Evolutionary conservation across 2,797 vertebrate species (phyloP), one percentile per base, ranked within the genome.

Genomic region (Fratercula arctica): DNA sequence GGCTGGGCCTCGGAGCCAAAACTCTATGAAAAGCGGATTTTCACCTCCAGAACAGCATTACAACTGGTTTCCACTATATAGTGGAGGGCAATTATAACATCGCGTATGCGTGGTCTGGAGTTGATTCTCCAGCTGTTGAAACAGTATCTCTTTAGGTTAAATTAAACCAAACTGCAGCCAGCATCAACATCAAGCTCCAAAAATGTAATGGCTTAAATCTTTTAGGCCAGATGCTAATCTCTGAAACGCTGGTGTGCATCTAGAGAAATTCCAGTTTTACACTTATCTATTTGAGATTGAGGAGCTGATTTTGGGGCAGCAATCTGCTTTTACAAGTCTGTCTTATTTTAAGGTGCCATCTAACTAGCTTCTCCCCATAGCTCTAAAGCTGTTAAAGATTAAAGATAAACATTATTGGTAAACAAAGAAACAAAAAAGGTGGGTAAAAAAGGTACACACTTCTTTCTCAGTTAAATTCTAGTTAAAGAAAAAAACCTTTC

Each of bases 51-150:
- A 94, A 59, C 13, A 70, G 37, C 73, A 81, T 86, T 95, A 87
- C 89, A 64, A 18, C 60, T 67, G 68, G 90, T 97, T 96, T 95
- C 84, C 67, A 89, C 56, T 63, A 11, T 33, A 50, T 70, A 90
- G 89, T 23, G 39, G 35, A 72, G 48, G 56, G 59, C 46, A 75
- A 59, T 88, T 92, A 81, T 53, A 75, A 18, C 6, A 7, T 59
- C 0, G 0, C 63, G 37, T 85, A 24, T 75, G 43, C 89, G 94
- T 97, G 85, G 75, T 95, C 88, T 94, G 80, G 75, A 89, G 79
- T 12, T 93, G 72, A 53, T 92, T 92, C 59, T 76, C 79, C 96
- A 96, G 87, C 81, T 95, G 93, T 93, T 33, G 69, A 95, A 97
- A 94, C 66, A 89, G 66, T 90, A 89, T 86, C 28, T 84, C 91